A percentile compares a stretch with the other conserved stretches of the same genome.
Evolutionary conservation across 2,888 invertebrate species (phyloP).

Genomic region (Leptodirus hochenwartii): DNA sequence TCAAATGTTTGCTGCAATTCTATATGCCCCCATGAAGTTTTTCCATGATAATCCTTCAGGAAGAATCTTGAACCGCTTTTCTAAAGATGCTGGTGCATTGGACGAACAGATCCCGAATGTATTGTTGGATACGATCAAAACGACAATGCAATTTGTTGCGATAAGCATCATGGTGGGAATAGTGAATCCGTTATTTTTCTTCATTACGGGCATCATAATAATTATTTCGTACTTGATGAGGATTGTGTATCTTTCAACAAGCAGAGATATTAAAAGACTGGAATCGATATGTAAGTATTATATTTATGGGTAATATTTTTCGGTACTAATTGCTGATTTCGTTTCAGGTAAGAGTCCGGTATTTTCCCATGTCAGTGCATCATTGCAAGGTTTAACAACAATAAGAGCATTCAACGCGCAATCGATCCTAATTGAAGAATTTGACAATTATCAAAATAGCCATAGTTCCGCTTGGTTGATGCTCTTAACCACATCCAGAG

Average conservation of each 20-base stretch:
- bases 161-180: constrained; percentile 51
- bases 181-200: constrained; percentile 49
- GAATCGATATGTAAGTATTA: constrained; percentile 43
- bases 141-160: constrained; percentile 44
- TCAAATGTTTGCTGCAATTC: constrained; percentile 33
- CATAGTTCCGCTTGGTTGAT: constrained; percentile 57
- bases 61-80: constrained; percentile 48
- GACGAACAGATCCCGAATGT: no score
- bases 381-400: constrained; percentile 52
- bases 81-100: constrained; percentile 47
- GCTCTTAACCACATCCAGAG: constrained; percentile 39
- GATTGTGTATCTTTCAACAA: constrained; percentile 51
- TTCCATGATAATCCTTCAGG: constrained; percentile 50
- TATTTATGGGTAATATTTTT: no score
- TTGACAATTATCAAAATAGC: constrained; percentile 35
- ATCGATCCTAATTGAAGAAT: constrained; percentile 35
- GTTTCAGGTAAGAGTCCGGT: constrained; percentile 53
- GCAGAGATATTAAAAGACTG: constrained; percentile 42
- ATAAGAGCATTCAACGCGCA: constrained; percentile 48
- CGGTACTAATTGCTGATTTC: no score
- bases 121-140: no score
- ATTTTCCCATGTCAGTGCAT: constrained; percentile 50
- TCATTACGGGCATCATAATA: constrained; percentile 45
- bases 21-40: constrained; percentile 44
- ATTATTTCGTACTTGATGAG: constrained; percentile 46